Evolutionary conservation across 2,888 invertebrate genomes (phyloP).

Genomic region (Physocephala rufipes): DNA sequence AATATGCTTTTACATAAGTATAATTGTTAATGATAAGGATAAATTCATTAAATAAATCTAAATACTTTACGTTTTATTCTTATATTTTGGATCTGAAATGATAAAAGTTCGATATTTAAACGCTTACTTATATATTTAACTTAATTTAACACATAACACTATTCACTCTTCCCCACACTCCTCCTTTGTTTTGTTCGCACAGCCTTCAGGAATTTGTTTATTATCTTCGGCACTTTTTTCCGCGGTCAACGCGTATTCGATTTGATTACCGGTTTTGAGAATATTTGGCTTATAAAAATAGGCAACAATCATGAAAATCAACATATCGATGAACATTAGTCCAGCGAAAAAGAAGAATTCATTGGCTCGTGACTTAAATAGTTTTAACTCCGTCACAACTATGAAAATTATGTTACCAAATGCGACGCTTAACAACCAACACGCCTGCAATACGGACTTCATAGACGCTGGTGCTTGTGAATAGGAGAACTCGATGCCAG

Average conservation of each 20-base stretch:
- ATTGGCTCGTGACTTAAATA: conserved; percentile 80
- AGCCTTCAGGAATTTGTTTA: too few relatives aligned
- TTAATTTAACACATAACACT: too few relatives aligned
- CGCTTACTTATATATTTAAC: too few relatives aligned
- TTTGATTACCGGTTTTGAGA: not conserved
- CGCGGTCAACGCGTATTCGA: conserved; percentile 44
- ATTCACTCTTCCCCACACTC: too few relatives aligned
- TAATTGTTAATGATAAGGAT: not conserved
- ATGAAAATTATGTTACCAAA: conserved; percentile 94
- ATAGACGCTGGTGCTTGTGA: conserved; percentile 78
- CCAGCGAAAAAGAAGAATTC: conserved; percentile 91
- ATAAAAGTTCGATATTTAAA: too few relatives aligned
- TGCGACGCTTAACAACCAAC: conserved; percentile 93
- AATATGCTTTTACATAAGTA: too few relatives aligned
- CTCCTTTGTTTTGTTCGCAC: too few relatives aligned
- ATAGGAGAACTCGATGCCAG: conserved; percentile 78
- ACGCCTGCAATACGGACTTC: conserved; percentile 93
- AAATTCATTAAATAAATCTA: not conserved
- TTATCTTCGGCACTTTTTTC: not conserved
- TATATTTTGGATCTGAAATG: too few relatives aligned
- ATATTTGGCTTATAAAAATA: conserved; percentile 72
- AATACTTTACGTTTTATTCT: not conserved
- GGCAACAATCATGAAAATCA: conserved; percentile 83
- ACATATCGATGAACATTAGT: conserved; percentile 84
- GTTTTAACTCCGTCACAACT: conserved; percentile 82